A percentile compares a stretch with the other conserved stretches of the same genome.
Conservation (phyloP, 23 tunicate genomes). For the Styela plicata region DNA sequence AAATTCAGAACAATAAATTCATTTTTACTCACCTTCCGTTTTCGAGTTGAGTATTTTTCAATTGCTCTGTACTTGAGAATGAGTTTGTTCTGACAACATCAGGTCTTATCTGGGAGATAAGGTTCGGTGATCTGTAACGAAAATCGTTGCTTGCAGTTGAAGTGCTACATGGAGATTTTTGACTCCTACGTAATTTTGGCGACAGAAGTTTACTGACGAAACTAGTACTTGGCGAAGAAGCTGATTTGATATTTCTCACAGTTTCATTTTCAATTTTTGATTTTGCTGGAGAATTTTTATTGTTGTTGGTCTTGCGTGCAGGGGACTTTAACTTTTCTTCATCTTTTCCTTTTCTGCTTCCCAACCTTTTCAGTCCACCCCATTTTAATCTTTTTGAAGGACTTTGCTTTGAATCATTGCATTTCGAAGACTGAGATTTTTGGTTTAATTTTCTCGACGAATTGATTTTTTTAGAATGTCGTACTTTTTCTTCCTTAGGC, state of each 20-base stretch:
- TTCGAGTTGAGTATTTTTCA: background rate
- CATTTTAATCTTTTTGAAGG: slow-evolving; percentile 33
- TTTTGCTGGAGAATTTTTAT: slow-evolving; percentile 4
- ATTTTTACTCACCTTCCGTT: background rate
- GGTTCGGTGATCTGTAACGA: slow-evolving; percentile 14
- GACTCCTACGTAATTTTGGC: slow-evolving; percentile 34
- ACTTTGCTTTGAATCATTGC: background rate
- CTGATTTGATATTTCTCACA: background rate
- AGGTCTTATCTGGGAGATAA: background rate
- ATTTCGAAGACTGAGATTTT: background rate
- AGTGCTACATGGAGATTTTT: slow-evolving; percentile 4
- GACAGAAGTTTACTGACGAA: slow-evolving; percentile 40
- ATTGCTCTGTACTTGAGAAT: background rate
- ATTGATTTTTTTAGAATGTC: background rate
- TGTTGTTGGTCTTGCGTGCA: background rate
- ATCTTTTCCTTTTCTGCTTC: slow-evolving; percentile 17
- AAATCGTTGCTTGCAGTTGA: background rate
- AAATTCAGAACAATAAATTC: too few relatives aligned
- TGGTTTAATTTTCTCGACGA: background rate
- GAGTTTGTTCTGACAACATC: slow-evolving; percentile 14
- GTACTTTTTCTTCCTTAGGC: background rate
- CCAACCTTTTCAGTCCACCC: slow-evolving; percentile 39
- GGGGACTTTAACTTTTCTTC: background rate
- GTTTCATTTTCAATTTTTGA: background rate
- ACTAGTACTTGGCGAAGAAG: slow-evolving; percentile 17